phyloP scores from a whole-genome alignment of 2,113 vertebrate species.

The Pitta sordida region DNA sequence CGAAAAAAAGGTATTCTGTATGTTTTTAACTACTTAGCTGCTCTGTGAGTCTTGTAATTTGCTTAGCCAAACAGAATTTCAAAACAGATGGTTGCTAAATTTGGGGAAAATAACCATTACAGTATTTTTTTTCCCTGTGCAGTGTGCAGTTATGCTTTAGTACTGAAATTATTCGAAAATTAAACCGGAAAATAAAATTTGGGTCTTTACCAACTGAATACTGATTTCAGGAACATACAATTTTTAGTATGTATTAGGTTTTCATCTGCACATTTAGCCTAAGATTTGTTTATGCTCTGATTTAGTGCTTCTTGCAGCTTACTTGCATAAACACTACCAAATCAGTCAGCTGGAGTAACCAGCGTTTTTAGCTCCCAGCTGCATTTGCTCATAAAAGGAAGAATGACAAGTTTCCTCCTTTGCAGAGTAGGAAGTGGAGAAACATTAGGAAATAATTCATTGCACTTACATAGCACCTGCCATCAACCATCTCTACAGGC shows the following conservation, averaged over 20 bases:
- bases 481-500: not conserved
- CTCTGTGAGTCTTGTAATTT: not conserved
- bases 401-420: constrained; percentile 2
- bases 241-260: constrained; percentile 5
- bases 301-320: constrained; percentile 37
- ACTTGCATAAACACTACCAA: constrained; percentile 17
- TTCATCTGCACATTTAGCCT: constrained; percentile 1
- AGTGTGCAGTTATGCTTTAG: constrained; percentile 31
- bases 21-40: not conserved
- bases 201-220: not conserved
- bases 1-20: not conserved
- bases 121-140: constrained; percentile 5
- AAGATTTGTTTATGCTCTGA: constrained; percentile 37
- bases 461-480: not conserved
- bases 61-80: constrained; percentile 47
- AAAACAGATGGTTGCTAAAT: constrained; percentile 64
- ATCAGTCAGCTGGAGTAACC: constrained; percentile 31
- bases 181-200: constrained; percentile 28
- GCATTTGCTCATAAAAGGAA: constrained; percentile 21
- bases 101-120: constrained; percentile 26
- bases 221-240: not conserved
- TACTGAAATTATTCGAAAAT: constrained; percentile 43
- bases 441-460: not conserved
- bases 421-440: not conserved
- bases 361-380: not conserved